These are phyloP conservation scores for Antitype chi DNA, from an alignment of 2,888 invertebrate genomes.

Conservation along the genomic window DNA sequence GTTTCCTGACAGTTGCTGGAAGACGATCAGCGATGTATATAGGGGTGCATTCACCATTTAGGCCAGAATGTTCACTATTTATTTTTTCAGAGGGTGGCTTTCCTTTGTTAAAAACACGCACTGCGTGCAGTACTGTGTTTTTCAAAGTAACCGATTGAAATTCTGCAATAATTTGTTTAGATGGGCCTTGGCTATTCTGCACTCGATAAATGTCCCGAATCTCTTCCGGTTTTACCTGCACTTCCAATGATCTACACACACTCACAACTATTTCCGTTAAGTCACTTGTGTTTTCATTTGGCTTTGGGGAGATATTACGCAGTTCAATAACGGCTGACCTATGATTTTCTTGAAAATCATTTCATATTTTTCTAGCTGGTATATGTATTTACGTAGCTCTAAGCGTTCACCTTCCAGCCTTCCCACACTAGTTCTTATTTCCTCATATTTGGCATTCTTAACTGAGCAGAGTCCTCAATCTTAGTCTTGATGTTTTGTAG, in stretches of 20 bases:
- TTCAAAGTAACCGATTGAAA: slow-evolving; percentile 1
- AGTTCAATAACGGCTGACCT: too few species aligned
- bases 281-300: neutral
- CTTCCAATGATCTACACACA: neutral
- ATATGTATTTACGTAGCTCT: too few species aligned
- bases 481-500: neutral
- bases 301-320: neutral
- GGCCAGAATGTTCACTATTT: neutral
- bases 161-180: slow-evolving; percentile 8
- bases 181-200: slow-evolving; percentile 6
- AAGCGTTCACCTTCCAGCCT: too few species aligned
- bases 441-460: too few species aligned
- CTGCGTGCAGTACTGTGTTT: neutral
- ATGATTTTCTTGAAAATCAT: too few species aligned
- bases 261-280: neutral
- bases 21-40: slow-evolving; percentile 2
- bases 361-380: too few species aligned
- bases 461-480: too few species aligned
- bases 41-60: slow-evolving; percentile 1
- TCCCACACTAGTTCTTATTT: too few species aligned
- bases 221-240: slow-evolving; percentile 1
- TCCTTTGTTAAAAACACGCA: neutral
- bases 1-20: neutral
- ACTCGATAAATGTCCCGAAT: slow-evolving; percentile 14
- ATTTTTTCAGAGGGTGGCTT: slow-evolving; percentile 2